Conservation (phyloP, 2,888 invertebrate genomes). For the Caenorhabditis angaria region DNA sequence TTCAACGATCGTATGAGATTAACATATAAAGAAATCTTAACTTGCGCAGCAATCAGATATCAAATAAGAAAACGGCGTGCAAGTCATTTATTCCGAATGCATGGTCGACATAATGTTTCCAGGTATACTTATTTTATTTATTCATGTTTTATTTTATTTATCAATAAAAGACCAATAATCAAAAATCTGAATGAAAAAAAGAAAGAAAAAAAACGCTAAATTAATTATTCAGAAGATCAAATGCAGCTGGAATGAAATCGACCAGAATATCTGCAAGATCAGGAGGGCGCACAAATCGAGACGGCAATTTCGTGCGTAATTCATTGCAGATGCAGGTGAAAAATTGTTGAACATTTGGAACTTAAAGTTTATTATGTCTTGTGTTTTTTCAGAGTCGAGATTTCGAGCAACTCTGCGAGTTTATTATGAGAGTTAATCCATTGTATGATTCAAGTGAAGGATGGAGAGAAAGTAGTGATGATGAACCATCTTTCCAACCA, state of each 20-base stretch:
- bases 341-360: background rate
- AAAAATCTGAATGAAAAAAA: too few species aligned
- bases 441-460: conserved; percentile 69
- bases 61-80: conserved; percentile 54
- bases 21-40: conserved; percentile 64
- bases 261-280: conserved; percentile 61
- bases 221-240: conserved; percentile 63
- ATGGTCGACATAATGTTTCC: conserved; percentile 55
- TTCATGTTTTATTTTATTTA: conserved; percentile 7
- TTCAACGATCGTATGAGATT: conserved; percentile 70
- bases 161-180: too few species aligned
- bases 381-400: conserved; percentile 51
- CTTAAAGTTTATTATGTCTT: background rate
- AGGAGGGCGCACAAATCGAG: conserved; percentile 45
- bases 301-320: conserved; percentile 67
- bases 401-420: conserved; percentile 68
- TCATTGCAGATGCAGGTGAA: conserved; percentile 63
- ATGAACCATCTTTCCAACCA: conserved; percentile 51
- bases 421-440: conserved; percentile 70
- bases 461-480: conserved; percentile 67
- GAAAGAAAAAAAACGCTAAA: too few species aligned
- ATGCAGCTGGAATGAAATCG: conserved; percentile 56
- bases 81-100: conserved; percentile 49
- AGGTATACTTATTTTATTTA: conserved; percentile 21
- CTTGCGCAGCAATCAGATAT: conserved; percentile 60